Conservation (phyloP, 1,140 invertebrate species). For the Drosophila littoralis region DNA sequence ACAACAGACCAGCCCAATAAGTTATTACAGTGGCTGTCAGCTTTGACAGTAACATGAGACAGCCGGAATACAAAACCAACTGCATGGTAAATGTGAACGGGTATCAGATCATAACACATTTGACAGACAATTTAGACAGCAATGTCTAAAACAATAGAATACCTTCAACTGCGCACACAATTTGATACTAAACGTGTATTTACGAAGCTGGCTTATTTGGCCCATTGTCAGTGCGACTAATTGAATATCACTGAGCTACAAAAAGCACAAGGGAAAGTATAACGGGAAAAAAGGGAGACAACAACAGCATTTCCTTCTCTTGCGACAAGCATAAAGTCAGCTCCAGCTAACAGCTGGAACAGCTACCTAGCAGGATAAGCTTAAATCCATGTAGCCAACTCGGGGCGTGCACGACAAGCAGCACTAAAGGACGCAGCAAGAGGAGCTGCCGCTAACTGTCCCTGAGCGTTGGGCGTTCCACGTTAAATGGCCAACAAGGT, state of each 20-base stretch:
- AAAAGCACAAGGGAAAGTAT: slow-evolving; percentile 26
- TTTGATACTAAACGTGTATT: neutral
- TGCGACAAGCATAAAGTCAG: slow-evolving; percentile 11
- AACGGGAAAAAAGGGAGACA: slow-evolving; percentile 36
- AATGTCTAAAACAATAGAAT: no score
- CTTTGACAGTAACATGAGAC: neutral
- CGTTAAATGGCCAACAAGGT: slow-evolving; percentile 79
- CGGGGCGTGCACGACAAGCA: slow-evolving; percentile 28
- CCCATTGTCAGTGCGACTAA: slow-evolving; percentile 48
- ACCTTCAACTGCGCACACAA: neutral
- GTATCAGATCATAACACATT: no score
- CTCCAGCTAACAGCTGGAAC: neutral
- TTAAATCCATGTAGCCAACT: slow-evolving; percentile 28
- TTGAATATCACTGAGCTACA: slow-evolving; percentile 46
- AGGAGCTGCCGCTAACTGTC: slow-evolving; percentile 25
- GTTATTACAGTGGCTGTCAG: neutral
- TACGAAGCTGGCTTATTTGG: neutral
- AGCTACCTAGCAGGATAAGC: slow-evolving; percentile 7
- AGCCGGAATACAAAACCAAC: no score
- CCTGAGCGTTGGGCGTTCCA: slow-evolving; percentile 32
- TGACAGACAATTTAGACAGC: no score
- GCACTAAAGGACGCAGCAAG: slow-evolving; percentile 9
- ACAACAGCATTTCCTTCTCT: slow-evolving; percentile 20
- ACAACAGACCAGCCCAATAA: no score
- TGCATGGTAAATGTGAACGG: no score